Conservation (phyloP, 2,113 vertebrate genomes). For the Epinephelus cyanopodus region DNA sequence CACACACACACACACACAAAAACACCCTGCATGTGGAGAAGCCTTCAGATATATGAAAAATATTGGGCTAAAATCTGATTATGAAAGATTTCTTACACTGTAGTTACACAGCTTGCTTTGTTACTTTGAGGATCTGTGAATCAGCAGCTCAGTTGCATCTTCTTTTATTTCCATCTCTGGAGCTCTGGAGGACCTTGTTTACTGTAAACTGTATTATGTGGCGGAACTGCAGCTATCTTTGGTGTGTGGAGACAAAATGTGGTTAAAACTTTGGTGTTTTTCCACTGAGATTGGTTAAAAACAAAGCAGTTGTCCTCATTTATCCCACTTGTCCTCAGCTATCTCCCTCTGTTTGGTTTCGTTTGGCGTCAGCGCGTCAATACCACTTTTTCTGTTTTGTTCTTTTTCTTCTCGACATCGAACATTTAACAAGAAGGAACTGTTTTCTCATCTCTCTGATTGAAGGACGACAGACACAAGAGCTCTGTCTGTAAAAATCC, state of each 20-base stretch:
- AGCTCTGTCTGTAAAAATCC: constrained; percentile 36
- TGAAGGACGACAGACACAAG: constrained; percentile 32
- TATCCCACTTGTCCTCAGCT: neutral
- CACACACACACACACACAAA: no score
- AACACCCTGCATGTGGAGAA: no score
- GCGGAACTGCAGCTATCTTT: neutral
- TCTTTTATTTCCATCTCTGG: neutral
- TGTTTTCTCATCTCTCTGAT: constrained; percentile 19
- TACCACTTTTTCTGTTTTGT: neutral
- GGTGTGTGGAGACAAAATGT: neutral
- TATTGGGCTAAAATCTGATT: neutral
- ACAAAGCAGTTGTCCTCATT: neutral
- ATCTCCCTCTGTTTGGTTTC: neutral
- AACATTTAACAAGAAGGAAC: constrained; percentile 11
- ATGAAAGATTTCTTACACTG: neutral
- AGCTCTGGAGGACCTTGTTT: neutral
- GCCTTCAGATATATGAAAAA: no score
- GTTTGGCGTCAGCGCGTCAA: neutral
- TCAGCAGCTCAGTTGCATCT: neutral
- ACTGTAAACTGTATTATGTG: neutral
- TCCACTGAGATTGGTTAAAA: neutral
- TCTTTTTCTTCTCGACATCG: neutral
- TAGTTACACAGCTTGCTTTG: neutral
- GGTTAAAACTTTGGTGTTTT: neutral
- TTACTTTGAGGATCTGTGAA: neutral